These are phyloP conservation scores for Ganaspis brasiliensis DNA, from an alignment of 2,888 invertebrate genomes.

Conservation along the genomic window DNA sequence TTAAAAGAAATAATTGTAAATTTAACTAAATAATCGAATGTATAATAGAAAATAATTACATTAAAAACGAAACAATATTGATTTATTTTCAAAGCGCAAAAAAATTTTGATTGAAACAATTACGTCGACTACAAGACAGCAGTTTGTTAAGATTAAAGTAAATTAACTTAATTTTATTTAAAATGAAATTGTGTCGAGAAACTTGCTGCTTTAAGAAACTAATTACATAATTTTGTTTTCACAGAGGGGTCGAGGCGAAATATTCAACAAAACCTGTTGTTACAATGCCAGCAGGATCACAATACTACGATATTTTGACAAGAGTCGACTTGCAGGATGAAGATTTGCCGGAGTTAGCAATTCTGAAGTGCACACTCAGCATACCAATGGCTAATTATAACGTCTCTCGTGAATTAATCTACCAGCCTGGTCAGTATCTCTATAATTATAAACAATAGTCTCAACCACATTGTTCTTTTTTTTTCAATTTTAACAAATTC, in stretches of 20 bases:
- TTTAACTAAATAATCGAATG: too few species aligned
- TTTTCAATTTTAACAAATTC: neutral
- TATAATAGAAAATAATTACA: too few species aligned
- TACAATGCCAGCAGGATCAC: constrained; percentile 68
- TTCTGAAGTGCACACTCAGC: constrained; percentile 74
- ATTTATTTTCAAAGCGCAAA: too few species aligned
- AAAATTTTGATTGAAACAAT: too few species aligned
- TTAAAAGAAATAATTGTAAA: too few species aligned
- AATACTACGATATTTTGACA: constrained; percentile 72
- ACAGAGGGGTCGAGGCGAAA: constrained; percentile 67
- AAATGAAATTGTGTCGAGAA: too few species aligned
- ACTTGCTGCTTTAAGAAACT: neutral
- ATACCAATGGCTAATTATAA: constrained; percentile 75
- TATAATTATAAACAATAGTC: constrained; percentile 19
- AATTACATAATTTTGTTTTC: constrained; percentile 33
- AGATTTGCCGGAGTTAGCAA: constrained; percentile 70
- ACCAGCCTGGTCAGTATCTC: constrained; percentile 74
- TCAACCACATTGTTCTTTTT: neutral
- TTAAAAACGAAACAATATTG: too few species aligned
- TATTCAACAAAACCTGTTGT: constrained; percentile 67
- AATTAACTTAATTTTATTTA: too few species aligned
- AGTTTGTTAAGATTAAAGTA: too few species aligned
- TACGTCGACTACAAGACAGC: too few species aligned
- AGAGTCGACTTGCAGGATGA: constrained; percentile 73
- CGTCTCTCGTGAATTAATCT: constrained; percentile 72